These are phyloP conservation scores for Ceyx melanurus DNA, from an alignment of 2,113 vertebrate genomes.

Conservation along the genomic window DNA sequence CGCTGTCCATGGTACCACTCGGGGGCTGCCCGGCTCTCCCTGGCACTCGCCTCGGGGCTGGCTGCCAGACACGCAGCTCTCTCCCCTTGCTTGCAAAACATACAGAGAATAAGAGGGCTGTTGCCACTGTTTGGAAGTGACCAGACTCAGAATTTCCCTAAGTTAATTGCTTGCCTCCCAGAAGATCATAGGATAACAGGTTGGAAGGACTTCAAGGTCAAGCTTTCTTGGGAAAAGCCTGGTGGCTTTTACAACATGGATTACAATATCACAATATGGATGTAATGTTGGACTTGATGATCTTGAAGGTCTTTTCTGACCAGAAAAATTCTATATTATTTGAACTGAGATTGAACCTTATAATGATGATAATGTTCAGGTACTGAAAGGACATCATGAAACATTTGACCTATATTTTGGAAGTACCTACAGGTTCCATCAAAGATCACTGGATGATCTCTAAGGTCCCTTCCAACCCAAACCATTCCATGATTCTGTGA, in stretches of 20 bases:
- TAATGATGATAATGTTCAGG: not conserved
- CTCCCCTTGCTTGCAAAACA: rapidly evolving
- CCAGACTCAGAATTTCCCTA: not conserved
- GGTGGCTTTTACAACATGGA: too few relatives aligned
- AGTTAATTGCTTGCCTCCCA: not conserved
- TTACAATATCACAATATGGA: not conserved
- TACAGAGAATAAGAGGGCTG: rapidly evolving
- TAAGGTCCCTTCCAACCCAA: not conserved
- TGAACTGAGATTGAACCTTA: not conserved
- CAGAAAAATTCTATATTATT: not conserved
- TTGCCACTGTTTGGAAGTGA: rapidly evolving
- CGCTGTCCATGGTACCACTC: conserved; percentile 62
- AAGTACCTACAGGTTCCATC: not conserved
- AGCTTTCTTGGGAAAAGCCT: not conserved
- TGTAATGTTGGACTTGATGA: not conserved
- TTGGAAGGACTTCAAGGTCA: not conserved
- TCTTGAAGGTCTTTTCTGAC: not conserved
- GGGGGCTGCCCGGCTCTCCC: not conserved
- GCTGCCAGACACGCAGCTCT: rapidly evolving
- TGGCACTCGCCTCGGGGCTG: not conserved
- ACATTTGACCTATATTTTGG: not conserved
- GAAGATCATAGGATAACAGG: too few relatives aligned
- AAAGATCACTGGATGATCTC: not conserved
- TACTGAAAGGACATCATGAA: not conserved
- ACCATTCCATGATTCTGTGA: not conserved